Base-by-base conservation (phyloP, 2,888 invertebrate species). In the Temnothorax ravouxi region DNA sequence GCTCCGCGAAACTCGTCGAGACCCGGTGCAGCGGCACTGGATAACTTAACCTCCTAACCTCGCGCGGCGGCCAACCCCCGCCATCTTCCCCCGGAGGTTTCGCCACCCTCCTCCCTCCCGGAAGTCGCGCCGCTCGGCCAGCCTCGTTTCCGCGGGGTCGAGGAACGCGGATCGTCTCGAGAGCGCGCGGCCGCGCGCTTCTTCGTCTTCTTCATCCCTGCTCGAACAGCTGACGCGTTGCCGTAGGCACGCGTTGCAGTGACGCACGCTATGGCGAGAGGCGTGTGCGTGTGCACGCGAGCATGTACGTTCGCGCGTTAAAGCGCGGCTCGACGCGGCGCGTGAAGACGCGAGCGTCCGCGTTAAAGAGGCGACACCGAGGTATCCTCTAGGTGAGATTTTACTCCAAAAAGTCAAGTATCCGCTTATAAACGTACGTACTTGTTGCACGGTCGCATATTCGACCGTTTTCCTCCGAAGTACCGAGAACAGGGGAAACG, bases 121-220 rank as follows among this genome's bases (percentile, higher is more conserved):
- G 86, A 84, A 74, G 79, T 79, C 66, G 86, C 81, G 83, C 85
- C 77, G 88, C 89, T 87, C 87, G 87, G 86, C 77, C 88, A 88
- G 89, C 89, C 89, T 86, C 89, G 87, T 89, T 89, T 89, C 88
- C 87, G 83, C 86, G 89, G 89, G 89, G 89, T 89, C 89, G 89
- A 89, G 89, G 89, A 89, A 89, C 89, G 89, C 88, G 86, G 34
- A 88, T 87, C 85, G 89, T 88, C 89, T 89, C 88, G 89, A 87
- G 89, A 88, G 87, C 84, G 87, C 83, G 86, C 81, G 76, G 79
- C 54, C 83, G 80, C 83, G 83, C 79, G 76, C 84, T 83, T 88
- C 83, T 85, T 85, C 79, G 86, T 72, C 72, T 15, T 52, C 44
- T 61, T 56, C 41, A 2, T 21, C 62, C 72, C 67, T 79, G 18